These are phyloP conservation scores for Lathamus discolor DNA, from an alignment of 2,113 vertebrate genomes.

Conservation along the genomic window DNA sequence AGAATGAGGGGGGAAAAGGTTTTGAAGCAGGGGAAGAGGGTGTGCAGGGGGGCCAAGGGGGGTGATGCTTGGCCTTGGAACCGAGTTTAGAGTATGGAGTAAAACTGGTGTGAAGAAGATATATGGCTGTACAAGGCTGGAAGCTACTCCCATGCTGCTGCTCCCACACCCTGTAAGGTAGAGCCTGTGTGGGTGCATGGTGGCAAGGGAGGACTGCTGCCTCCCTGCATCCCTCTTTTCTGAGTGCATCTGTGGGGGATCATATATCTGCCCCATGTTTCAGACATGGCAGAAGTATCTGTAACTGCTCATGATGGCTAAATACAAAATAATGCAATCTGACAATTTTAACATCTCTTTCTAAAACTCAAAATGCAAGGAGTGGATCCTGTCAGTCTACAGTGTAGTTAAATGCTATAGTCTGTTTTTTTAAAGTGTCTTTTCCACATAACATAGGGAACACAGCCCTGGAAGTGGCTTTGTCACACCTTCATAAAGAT, in stretches of 20 bases:
- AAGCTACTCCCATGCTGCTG: neutral
- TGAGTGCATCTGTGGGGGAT: neutral
- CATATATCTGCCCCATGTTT: fast-evolving
- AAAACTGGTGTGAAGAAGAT: neutral
- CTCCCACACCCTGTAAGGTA: neutral
- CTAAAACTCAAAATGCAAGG: neutral
- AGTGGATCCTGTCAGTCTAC: neutral
- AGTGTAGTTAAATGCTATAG: neutral
- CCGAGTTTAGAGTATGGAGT: neutral
- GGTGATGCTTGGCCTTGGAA: neutral
- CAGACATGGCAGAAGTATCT: neutral
- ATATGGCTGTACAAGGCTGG: neutral
- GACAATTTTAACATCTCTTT: neutral
- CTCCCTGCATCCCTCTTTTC: neutral
- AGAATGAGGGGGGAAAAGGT: neutral
- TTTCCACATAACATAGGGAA: neutral
- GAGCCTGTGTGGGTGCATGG: neutral
- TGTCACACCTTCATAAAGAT: neutral
- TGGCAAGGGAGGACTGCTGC: neutral
- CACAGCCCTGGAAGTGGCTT: neutral
- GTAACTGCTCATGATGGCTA: neutral
- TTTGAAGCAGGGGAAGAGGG: neutral
- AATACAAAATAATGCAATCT: neutral
- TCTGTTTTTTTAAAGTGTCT: neutral
- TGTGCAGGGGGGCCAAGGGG: neutral